Conservation (phyloP, 2,888 invertebrate genomes). For the Brachynemurus nebulosus region DNA sequence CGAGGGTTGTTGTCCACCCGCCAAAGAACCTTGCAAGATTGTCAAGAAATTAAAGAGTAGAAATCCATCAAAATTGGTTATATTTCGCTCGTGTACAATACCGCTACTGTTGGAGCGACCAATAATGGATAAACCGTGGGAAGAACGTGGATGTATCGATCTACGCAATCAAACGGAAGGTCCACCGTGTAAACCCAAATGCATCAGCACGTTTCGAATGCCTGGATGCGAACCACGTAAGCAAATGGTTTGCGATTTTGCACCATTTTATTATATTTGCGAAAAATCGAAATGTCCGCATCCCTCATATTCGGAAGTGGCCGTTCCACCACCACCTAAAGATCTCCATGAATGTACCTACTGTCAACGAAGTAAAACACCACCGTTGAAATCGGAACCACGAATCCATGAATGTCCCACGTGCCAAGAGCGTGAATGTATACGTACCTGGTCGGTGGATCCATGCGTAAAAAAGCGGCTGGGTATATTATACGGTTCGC, state of each 20-base stretch:
- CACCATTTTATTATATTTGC: not conserved
- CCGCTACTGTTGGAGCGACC: not conserved
- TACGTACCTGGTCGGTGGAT: not conserved
- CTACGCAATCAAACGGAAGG: not conserved
- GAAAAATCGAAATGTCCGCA: not conserved
- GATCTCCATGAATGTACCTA: not conserved
- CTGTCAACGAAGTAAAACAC: not conserved
- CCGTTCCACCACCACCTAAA: not conserved
- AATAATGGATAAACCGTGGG: not conserved
- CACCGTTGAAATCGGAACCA: not conserved
- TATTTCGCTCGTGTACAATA: not conserved
- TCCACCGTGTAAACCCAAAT: not conserved
- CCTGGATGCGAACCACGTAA: not conserved
- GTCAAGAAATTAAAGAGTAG: not conserved
- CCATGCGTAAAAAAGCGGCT: too few relatives aligned
- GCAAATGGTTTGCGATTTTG: not conserved
- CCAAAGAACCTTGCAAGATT: not conserved
- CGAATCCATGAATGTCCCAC: not conserved
- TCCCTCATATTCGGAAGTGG: slow-evolving; percentile 2
- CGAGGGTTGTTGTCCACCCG: not conserved
- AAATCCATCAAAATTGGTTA: not conserved
- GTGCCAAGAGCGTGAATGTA: not conserved
- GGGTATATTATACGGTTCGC: too few relatives aligned
- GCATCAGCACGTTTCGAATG: not conserved
- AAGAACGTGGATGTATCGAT: not conserved